Evolutionary conservation across 2,888 invertebrate species (phyloP), one percentile per base, ranked within the genome.

Genomic region (Sphaerophoria taeniata): DNA sequence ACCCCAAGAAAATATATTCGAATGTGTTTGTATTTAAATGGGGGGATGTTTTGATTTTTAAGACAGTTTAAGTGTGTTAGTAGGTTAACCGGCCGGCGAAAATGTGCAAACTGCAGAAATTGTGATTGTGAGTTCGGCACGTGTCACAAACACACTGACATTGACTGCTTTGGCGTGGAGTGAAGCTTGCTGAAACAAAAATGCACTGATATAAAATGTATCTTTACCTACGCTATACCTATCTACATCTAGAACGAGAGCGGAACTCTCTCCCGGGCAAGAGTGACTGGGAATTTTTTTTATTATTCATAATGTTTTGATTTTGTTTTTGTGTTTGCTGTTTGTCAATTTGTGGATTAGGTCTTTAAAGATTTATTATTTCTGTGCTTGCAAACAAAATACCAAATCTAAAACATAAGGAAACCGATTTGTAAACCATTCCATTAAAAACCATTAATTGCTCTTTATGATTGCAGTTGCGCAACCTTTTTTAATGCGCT

Each of bases 1-100:
- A 16, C 24, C 5, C 33, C n/a, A n/a, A n/a, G n/a, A n/a, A 12
- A 0, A 53, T 60, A n/a, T 47, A 47, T 24, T 14, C n/a, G n/a
- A 14, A 14, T 11, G 6, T 14, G 14, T 4, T n/a, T 39, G 24
- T 53, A 34, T 67, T 39, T n/a, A 39, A 36, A 43, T 67, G 53
- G 55, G 72, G 81, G 81, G 81, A 81, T 81, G 81, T n/a, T n/a
- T n/a, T n/a, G n/a, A 24, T 81, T 43, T 72, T 2, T 72, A 31
- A 11, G 31, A 0, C n/a, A n/a, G n/a, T n/a, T n/a, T n/a, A n/a
- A n/a, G 7, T 45, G 80, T 84, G 60, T 80, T 84, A 75, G 84
- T 84, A 84, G 79, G 84, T 84, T 80, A 80, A 80, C 55, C 77
- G 78, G 78, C 83, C 80, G 84, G 83, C 74, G 45, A 72, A 76